Evolutionary conservation across 2,113 vertebrate species (phyloP).

Genomic region (Glareola pratincola): DNA sequence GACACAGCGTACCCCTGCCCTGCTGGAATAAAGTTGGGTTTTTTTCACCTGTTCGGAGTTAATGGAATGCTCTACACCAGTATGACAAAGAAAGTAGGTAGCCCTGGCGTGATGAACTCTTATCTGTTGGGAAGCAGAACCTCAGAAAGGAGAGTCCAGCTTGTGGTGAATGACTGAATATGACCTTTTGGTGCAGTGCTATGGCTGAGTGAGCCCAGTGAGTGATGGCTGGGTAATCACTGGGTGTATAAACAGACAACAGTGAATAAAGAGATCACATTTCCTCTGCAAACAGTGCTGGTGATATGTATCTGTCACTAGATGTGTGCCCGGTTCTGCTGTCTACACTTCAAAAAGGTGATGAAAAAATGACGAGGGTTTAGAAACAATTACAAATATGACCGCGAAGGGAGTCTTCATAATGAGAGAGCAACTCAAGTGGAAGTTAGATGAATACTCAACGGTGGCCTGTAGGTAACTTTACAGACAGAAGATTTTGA

Average conservation of each 20-base stretch:
- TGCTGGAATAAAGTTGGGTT: neutral
- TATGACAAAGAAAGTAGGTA: neutral
- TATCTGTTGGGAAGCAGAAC: neutral
- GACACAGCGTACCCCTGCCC: neutral
- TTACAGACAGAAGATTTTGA: neutral
- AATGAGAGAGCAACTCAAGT: neutral
- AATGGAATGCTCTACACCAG: neutral
- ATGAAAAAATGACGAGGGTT: constrained; percentile 16
- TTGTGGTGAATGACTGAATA: neutral
- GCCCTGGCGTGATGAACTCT: neutral
- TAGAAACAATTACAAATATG: neutral
- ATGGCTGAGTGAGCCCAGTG: constrained; percentile 25
- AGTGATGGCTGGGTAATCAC: constrained; percentile 19
- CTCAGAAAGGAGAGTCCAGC: neutral
- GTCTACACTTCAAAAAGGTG: constrained; percentile 29
- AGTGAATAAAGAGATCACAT: constrained; percentile 18
- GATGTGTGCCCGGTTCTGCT: neutral
- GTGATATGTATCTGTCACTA: neutral
- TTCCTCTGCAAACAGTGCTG: neutral
- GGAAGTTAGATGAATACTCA: neutral
- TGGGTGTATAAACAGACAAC: neutral
- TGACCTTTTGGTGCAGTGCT: neutral
- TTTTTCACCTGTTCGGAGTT: neutral
- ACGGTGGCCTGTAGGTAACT: neutral
- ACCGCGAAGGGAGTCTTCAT: neutral